Evolutionary conservation across 64 coral and sea anemone species (phyloP), one percentile per base, ranked within the genome.

Genomic region (Porites lutea): DNA sequence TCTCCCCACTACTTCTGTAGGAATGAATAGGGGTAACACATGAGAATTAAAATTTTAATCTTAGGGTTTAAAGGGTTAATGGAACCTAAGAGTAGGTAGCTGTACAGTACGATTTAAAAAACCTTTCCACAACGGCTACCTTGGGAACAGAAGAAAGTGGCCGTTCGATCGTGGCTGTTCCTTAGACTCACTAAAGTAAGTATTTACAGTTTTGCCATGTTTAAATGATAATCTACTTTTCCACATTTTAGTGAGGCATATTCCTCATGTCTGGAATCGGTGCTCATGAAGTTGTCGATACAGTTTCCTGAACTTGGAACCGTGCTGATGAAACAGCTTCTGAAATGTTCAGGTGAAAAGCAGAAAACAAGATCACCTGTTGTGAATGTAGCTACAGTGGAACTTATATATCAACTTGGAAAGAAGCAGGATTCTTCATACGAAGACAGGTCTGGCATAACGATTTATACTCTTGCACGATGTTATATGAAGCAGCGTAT

Each of bases 381-480:
- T 48, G 92, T 93, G 8, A 82, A 67, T 45, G 82, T 92, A 19
- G 74, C 95, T 6, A 85, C 92, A 59, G 88, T 97, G 58, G 90
- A 97, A 80, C 95, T 99, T 15, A 70, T 99, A 5, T 99, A 88
- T 87, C 91, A 95, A 54, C 78, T 99, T 65, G 95, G 86, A 45
- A 88, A 74, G 70, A 88, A 88, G 60, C 86, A 75, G 68, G 86
- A 88, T 48, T 77, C 73, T 75, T 88, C 73, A 50, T 88, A 88
- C 47, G 54, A 75, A 75, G 52, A 88, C 86, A 74, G 68, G 68
- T 89, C 57, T 23, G 27, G 14, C 19, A 16, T 65, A 58, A 8
- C 4, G 77, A 45, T 57, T 9, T 9, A 12, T 6, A 57, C 0
- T 0, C 27, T 37, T 57, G 5, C 5, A 57, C 12, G 54, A 57